Conservation (phyloP, 2,888 invertebrate species). For the Euspilapteryx auroguttella region DNA sequence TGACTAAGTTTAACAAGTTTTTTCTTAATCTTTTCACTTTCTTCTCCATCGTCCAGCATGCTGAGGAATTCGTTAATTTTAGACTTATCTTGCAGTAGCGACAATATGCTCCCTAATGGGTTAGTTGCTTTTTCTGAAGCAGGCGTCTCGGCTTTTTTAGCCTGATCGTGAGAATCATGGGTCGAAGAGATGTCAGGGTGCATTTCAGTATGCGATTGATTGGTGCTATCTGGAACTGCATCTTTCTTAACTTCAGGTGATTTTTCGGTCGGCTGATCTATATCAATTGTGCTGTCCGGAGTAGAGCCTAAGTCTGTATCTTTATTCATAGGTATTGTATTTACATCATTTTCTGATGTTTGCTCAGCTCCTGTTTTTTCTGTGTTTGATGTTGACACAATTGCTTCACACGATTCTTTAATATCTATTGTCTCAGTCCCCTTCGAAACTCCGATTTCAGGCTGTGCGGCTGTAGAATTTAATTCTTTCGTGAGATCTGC, state of each 20-base stretch:
- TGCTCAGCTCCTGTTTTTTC: neutral
- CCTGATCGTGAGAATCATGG: slow-evolving; percentile 13
- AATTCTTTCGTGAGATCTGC: slow-evolving; percentile 14
- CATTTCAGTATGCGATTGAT: slow-evolving; percentile 21
- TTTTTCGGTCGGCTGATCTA: too few relatives aligned
- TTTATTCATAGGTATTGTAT: too few relatives aligned
- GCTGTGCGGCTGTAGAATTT: slow-evolving; percentile 1
- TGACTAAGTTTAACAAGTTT: slow-evolving; percentile 60
- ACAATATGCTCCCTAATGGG: slow-evolving; percentile 29
- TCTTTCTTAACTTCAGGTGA: slow-evolving; percentile 10
- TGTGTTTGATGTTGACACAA: slow-evolving; percentile 1
- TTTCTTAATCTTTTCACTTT: slow-evolving; percentile 55
- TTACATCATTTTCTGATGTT: too few relatives aligned
- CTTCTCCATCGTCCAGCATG: slow-evolving; percentile 35
- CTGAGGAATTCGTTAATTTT: slow-evolving; percentile 49
- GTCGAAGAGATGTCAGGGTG: slow-evolving; percentile 26
- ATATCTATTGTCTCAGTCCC: slow-evolving; percentile 9
- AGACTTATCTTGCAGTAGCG: slow-evolving; percentile 43
- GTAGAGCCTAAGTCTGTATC: slow-evolving; percentile 11
- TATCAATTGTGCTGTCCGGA: slow-evolving; percentile 38
- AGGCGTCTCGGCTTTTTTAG: slow-evolving; percentile 12
- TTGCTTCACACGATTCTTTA: slow-evolving; percentile 12
- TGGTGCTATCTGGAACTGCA: slow-evolving; percentile 26
- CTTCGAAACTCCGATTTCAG: slow-evolving; percentile 11
- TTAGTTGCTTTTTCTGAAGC: slow-evolving; percentile 14